Conservation (phyloP, 2,888 invertebrate genomes). For the Eupithecia vulgata region DNA sequence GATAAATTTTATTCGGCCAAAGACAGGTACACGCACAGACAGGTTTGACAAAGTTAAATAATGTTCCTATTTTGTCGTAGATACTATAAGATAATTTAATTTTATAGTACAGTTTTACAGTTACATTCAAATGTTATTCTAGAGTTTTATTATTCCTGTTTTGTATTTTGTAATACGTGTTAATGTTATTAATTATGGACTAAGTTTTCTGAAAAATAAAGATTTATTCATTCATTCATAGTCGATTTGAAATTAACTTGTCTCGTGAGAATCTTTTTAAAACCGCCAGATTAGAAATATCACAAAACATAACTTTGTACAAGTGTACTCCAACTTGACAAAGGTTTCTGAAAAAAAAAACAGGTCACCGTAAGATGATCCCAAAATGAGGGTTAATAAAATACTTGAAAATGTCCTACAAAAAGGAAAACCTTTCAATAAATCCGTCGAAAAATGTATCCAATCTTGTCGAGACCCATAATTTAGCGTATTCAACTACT, state of each 20-base stretch:
- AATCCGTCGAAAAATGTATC: conserved; percentile 16
- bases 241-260: background rate
- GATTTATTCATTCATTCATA: background rate
- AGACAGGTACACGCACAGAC: too few relatives aligned
- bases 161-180: too few relatives aligned
- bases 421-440: conserved; percentile 13
- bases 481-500: conserved; percentile 25
- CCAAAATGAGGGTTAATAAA: conserved; percentile 19
- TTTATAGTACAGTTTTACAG: too few relatives aligned
- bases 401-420: conserved; percentile 12
- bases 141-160: too few relatives aligned
- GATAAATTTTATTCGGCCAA: too few relatives aligned
- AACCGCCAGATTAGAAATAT: background rate
- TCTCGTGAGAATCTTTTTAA: background rate
- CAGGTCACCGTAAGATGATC: conserved; percentile 9
- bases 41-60: too few relatives aligned
- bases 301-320: background rate
- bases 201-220: too few relatives aligned
- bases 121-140: too few relatives aligned
- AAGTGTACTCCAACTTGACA: background rate
- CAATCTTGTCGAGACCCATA: conserved; percentile 11
- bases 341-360: background rate
- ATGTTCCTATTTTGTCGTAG: too few relatives aligned
- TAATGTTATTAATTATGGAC: too few relatives aligned
- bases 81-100: too few relatives aligned